Evolutionary conservation across 2,113 vertebrate genomes (phyloP).

Genomic region (Bubalus kerabau): DNA sequence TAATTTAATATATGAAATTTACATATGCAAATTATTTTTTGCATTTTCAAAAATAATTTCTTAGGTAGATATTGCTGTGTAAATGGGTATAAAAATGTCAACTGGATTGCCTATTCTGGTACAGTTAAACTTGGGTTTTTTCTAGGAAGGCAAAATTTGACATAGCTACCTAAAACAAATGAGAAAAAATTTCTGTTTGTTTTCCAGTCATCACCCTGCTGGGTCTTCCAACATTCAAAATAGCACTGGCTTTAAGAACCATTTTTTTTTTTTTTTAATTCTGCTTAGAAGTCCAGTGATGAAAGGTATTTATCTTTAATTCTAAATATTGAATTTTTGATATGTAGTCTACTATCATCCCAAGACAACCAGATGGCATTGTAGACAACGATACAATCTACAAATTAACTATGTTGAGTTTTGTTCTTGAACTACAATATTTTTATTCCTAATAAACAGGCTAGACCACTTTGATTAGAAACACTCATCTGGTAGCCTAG

Average conservation of each 20-base stretch:
- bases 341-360: not conserved
- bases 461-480: not conserved
- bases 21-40: not conserved
- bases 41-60: constrained; percentile 39
- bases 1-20: constrained; percentile 13
- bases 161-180: not conserved
- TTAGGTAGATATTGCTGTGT: constrained; percentile 7
- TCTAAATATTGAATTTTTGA: not conserved
- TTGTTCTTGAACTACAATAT: not conserved
- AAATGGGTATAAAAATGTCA: not conserved
- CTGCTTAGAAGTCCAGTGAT: not conserved
- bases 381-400: not conserved
- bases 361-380: not conserved
- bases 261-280: not conserved
- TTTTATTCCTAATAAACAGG: not conserved
- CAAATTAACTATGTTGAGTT: not conserved
- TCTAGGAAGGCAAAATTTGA: not conserved
- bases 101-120: not conserved
- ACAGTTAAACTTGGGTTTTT: not conserved
- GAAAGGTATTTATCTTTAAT: not conserved
- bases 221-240: not conserved
- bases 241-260: not conserved
- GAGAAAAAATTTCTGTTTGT: not conserved
- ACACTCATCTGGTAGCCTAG: not conserved
- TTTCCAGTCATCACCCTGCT: not conserved